Evolutionary conservation across 2,888 invertebrate genomes (phyloP).

Genomic region (Cyaniris semiargus): DNA sequence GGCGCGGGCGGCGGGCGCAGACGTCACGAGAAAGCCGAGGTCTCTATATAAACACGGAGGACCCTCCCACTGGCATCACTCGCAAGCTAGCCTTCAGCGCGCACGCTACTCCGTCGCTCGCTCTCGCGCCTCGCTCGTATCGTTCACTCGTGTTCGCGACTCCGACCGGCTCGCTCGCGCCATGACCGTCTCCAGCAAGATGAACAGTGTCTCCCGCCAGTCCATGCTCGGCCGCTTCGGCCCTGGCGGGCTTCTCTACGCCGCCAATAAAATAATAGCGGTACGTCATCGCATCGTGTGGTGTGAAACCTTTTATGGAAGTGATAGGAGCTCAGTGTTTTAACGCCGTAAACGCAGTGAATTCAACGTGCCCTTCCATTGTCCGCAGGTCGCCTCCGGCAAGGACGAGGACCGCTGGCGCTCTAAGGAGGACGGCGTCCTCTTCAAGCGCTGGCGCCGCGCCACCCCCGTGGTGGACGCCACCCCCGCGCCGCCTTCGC

Average conservation of each 20-base stretch:
- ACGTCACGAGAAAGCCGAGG: conserved; percentile 75
- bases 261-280: conserved; percentile 76
- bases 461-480: conserved; percentile 57
- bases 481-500: conserved; percentile 53
- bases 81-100: conserved; percentile 65
- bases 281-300: conserved; percentile 66
- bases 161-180: conserved; percentile 56
- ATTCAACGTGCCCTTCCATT: conserved; percentile 54
- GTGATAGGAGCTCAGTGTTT: conserved; percentile 47
- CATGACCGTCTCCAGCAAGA: conserved; percentile 78
- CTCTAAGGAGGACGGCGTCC: conserved; percentile 68
- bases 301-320: conserved; percentile 52
- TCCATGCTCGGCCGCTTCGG: conserved; percentile 73
- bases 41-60: conserved; percentile 68
- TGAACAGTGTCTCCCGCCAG: conserved; percentile 78
- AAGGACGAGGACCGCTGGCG: conserved; percentile 77
- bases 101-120: conserved; percentile 56
- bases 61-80: conserved; percentile 71
- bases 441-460: conserved; percentile 74
- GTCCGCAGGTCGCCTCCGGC: conserved; percentile 75
- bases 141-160: conserved; percentile 62
- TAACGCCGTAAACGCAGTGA: conserved; percentile 9
- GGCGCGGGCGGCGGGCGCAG: conserved; percentile 7
- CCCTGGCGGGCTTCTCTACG: conserved; percentile 74
- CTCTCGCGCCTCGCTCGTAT: conserved; percentile 55